A percentile compares a stretch with the other conserved stretches of the same genome.
Conservation (phyloP, 2,888 invertebrate genomes). For the Esperia sulphurella region DNA sequence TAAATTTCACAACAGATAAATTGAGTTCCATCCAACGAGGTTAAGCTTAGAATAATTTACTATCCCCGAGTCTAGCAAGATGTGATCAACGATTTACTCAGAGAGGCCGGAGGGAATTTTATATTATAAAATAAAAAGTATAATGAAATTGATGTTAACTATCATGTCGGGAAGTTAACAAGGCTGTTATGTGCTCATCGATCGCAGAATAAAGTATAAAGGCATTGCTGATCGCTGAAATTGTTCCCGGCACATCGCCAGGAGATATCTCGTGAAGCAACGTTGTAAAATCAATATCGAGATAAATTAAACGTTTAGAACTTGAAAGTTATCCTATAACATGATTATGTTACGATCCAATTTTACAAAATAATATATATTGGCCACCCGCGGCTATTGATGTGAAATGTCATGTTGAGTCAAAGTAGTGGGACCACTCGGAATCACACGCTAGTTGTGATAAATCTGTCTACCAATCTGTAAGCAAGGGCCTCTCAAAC, state of each 20-base stretch:
- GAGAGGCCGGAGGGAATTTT: slow-evolving; percentile 37
- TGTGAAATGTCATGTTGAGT: too few species aligned
- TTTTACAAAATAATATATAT: not conserved
- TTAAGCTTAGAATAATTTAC: slow-evolving; percentile 31
- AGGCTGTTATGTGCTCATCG: slow-evolving; percentile 34
- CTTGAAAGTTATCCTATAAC: slow-evolving; percentile 3
- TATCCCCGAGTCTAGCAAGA: slow-evolving; percentile 33
- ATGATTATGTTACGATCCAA: not conserved
- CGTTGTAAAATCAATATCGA: slow-evolving; percentile 22
- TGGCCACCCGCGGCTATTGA: too few species aligned
- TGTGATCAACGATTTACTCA: slow-evolving; percentile 53
- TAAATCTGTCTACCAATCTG: too few species aligned
- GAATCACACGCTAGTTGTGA: too few species aligned
- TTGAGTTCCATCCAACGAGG: slow-evolving; percentile 23
- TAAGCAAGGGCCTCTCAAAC: too few species aligned
- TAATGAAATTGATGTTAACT: slow-evolving; percentile 59
- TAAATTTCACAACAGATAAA: slow-evolving; percentile 24
- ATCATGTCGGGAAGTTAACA: slow-evolving; percentile 60
- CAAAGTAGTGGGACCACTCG: too few species aligned
- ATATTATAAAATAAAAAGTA: slow-evolving; percentile 39
- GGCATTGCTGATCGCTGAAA: slow-evolving; percentile 19
- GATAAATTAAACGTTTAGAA: slow-evolving; percentile 14
- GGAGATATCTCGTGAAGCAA: slow-evolving; percentile 20
- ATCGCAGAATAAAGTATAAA: slow-evolving; percentile 11
- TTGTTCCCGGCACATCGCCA: slow-evolving; percentile 21